Conservation (phyloP, 2,113 vertebrate genomes). For the Siniperca chuatsi region DNA sequence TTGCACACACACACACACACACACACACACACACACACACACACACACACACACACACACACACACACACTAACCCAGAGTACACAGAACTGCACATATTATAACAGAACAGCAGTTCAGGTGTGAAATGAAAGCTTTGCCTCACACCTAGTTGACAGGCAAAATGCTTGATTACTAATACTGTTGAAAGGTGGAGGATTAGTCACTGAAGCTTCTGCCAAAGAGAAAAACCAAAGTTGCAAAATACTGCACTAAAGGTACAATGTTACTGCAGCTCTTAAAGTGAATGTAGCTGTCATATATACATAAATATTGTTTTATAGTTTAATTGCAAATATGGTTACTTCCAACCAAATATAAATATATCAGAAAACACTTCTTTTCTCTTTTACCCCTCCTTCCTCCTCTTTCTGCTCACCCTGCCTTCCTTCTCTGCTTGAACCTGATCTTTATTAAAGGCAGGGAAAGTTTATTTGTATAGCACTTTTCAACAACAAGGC, state of each 20-base stretch:
- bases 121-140: slow-evolving; percentile 67
- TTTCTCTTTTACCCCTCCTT: background rate
- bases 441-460: background rate
- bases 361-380: background rate
- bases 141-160: slow-evolving; percentile 56
- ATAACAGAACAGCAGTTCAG: slow-evolving; percentile 38
- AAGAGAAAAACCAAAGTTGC: slow-evolving; percentile 34
- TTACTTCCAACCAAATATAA: background rate
- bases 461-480: background rate
- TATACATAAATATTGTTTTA: slow-evolving; percentile 8
- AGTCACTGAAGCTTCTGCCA: slow-evolving; percentile 36
- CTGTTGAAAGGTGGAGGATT: slow-evolving; percentile 48
- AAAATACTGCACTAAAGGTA: slow-evolving; percentile 3
- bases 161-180: slow-evolving; percentile 52
- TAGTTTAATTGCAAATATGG: background rate
- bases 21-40: slow-evolving; percentile 21
- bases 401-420: background rate
- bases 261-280: slow-evolving; percentile 6
- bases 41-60: background rate
- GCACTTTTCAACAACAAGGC: background rate
- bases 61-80: background rate
- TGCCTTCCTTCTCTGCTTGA: background rate
- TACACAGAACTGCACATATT: slow-evolving; percentile 27
- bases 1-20: slow-evolving; percentile 24
- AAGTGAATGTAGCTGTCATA: slow-evolving; percentile 13